Evolutionary conservation across 2,113 vertebrate genomes (phyloP).

Genomic region (Indicator indicator): DNA sequence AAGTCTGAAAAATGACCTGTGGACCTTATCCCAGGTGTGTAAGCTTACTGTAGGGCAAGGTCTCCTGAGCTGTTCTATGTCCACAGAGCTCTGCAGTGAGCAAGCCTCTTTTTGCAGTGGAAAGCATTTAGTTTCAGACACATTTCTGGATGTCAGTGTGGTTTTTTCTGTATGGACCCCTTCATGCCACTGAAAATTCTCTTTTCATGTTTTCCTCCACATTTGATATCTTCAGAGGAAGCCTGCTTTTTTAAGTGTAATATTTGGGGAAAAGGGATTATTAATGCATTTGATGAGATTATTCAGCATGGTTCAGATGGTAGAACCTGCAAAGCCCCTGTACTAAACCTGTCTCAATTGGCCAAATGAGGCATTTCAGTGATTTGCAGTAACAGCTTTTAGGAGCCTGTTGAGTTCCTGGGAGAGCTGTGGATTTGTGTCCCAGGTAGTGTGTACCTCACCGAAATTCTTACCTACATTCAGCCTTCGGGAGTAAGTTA

Average conservation of each 20-base stretch:
- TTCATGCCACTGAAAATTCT: background rate
- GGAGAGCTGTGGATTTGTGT: background rate
- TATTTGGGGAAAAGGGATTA: background rate
- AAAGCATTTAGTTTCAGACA: background rate
- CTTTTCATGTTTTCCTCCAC: background rate
- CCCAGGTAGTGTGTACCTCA: fast-evolving
- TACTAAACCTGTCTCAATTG: background rate
- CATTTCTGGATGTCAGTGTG: fast-evolving
- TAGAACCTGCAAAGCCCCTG: background rate
- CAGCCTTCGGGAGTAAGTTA: background rate
- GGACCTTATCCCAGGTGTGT: background rate
- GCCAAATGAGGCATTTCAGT: background rate
- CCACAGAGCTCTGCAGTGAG: background rate
- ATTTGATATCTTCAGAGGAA: background rate
- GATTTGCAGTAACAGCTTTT: background rate
- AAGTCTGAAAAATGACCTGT: background rate
- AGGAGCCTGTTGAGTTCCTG: background rate
- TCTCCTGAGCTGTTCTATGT: background rate
- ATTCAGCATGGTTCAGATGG: background rate
- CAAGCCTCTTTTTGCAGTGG: background rate
- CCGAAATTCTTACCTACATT: background rate
- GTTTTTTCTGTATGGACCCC: background rate
- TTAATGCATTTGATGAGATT: background rate
- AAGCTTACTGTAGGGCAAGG: background rate
- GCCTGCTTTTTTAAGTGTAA: background rate